Evolutionary conservation across 1,140 invertebrate species (phyloP), one percentile per base, ranked within the genome.

Genomic region (Nebria ingens): DNA sequence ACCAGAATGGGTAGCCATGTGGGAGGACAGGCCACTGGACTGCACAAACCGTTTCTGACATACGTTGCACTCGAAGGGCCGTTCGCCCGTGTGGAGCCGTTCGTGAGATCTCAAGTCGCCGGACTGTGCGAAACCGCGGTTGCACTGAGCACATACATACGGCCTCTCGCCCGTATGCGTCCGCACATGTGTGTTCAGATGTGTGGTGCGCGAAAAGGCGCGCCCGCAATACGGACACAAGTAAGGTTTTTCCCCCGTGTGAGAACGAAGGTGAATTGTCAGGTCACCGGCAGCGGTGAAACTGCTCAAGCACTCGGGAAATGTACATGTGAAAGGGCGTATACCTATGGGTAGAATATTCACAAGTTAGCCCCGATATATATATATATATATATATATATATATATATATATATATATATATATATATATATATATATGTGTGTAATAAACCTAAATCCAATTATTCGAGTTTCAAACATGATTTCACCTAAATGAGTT

Each of bases 121-220:
- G 9, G 11, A 19, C 17, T 51, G 50, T 2, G 50, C 50, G 69
- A 85, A 85, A 2, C 81, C 68, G 66, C 87, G 87, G 50, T 74
- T 76, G 67, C 85, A 87, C 61, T 82, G 78, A 50, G 71, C 68
- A 68, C 84, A 86, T 60, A 75, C 70, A 66, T 83, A 85, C 2
- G 84, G 84, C 65, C 86, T 87, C 65, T 87, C 84, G 11, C 85
- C 79, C 25, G 74, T 77, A 65, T 89, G 86, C 20, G 62, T 58
- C 0, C 64, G 69, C 64, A 71, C 78, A 73, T 66, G 76, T 59
- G 67, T 69, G 51, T 56, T 73, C 69, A 6, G 61, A 29, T 74
- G 64, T 51, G 75, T 68, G 3, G 65, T 62, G 23, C 70, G 61
- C 17, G 61, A 55, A 25, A 61, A 62, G 19, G 56, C 29, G 20